Evolutionary conservation across 2,797 vertebrate genomes (phyloP), one percentile per base, ranked within the genome.

Genomic region (Urocyon cinereoargenteus): DNA sequence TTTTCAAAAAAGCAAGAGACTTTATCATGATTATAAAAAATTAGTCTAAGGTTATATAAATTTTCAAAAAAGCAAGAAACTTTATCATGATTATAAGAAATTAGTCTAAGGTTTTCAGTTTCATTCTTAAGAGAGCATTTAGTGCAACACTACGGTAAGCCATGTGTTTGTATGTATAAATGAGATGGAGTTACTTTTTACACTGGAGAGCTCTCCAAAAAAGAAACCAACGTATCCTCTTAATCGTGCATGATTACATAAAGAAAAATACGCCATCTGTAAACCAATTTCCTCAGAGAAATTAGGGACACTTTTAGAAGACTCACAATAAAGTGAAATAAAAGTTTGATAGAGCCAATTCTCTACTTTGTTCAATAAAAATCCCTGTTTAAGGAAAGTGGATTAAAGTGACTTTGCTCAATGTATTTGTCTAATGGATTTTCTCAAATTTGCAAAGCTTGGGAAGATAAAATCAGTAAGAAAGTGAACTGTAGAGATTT

Each of bases 401-500:
- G 45, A 94, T 93, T 94, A 93, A 10, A 92, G 16, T 88, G 24
- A 86, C 6, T 62, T 96, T 95, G 62, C 8, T 97, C 51, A 72
- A 40, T 79, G 21, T 19, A 73, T 62, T 82, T 93, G 3, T 90
- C 36, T 95, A 66, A 75, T 91, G 21, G 15, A 78, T 97, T 98
- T 96, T 64, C 75, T 96, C 90, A 90, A 62, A 92, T 85, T 95
- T 61, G 19, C 45, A 96, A 84, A 90, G 91, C 90, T 97, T 96
- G 59, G 96, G 89, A 72, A 97, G 95, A 86, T 49, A 90, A 92
- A 90, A 62, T 57, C 82, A 96, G 31, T 77, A 93, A 95, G 90
- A 96, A 97, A 87, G 16, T 96, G 81, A 97, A 78, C 91, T 86
- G 49, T 21, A 91, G 94, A 98, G 92, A 79, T 92, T 82, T 45